phyloP scores from a whole-genome alignment of 2,797 vertebrate genomes.

The Craterocephalus amniculus region DNA sequence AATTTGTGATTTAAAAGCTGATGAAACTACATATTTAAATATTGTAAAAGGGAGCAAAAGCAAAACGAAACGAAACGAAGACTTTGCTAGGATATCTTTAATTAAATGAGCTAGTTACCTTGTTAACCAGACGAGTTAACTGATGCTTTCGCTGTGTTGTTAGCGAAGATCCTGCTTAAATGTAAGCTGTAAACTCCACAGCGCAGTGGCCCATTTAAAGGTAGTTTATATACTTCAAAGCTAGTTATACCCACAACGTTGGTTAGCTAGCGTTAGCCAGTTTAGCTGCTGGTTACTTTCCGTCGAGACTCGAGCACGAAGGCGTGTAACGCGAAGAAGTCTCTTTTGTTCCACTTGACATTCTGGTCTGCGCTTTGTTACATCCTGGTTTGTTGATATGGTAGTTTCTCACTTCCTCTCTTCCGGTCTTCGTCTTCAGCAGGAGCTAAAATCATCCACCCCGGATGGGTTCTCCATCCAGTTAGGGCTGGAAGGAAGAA shows the following conservation, averaged over 20 bases:
- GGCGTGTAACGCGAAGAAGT: slow-evolving; percentile 55
- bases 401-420: slow-evolving; percentile 11
- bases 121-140: slow-evolving; percentile 37
- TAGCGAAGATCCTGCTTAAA: not conserved
- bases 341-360: slow-evolving; percentile 73
- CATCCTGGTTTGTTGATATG: slow-evolving; percentile 42
- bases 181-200: not conserved
- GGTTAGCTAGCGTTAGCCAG: slow-evolving; percentile 66
- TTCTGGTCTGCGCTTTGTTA: slow-evolving; percentile 46
- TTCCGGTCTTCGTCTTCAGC: not conserved
- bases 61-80: not conserved
- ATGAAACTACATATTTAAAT: rapidly evolving
- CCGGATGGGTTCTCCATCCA: slow-evolving; percentile 41
- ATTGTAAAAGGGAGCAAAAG: not conserved
- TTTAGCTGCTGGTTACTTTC: slow-evolving; percentile 68
- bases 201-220: not conserved
- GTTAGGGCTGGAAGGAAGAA: slow-evolving; percentile 6
- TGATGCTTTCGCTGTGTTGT: not conserved
- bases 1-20: not conserved
- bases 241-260: slow-evolving; percentile 37
- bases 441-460: slow-evolving; percentile 20
- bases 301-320: slow-evolving; percentile 35
- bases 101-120: slow-evolving; percentile 51
- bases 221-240: not conserved
- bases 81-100: slow-evolving; percentile 18